Percentiles rank a stretch among this genome's conserved stretches.
Conservation (phyloP, 2,113 vertebrate species). For the Oxyura jamaicensis region DNA sequence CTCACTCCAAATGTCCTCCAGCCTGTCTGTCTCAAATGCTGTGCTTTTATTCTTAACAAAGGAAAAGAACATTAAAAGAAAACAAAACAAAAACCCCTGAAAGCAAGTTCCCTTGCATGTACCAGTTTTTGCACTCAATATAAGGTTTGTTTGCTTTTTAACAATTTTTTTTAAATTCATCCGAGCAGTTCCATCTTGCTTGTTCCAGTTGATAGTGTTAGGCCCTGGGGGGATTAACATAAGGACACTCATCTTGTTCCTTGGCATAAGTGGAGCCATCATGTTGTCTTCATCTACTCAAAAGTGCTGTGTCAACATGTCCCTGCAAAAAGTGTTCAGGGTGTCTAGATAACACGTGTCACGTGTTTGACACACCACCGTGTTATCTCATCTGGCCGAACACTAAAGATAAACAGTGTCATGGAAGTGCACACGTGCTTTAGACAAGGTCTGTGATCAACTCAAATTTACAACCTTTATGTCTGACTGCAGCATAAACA, state of each 20-base stretch:
- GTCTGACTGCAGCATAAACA: slow-evolving; percentile 5
- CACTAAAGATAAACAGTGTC: slow-evolving; percentile 40
- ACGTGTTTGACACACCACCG: not conserved
- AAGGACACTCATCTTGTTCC: slow-evolving; percentile 33
- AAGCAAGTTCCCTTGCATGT: not conserved
- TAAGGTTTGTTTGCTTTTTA: not conserved
- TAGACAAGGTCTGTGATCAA: slow-evolving; percentile 26
- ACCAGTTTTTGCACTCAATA: rapidly evolving
- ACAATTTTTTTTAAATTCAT: not conserved
- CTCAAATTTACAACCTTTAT: slow-evolving; percentile 1
- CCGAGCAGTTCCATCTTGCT: not conserved
- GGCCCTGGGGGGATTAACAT: not conserved
- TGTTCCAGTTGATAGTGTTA: not conserved
- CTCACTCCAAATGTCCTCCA: not conserved
- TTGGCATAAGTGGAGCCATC: slow-evolving; percentile 55
- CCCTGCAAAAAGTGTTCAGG: not conserved
- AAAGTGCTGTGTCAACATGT: slow-evolving; percentile 53
- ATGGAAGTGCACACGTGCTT: not conserved
- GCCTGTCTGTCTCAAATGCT: not conserved
- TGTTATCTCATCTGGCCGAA: slow-evolving; percentile 55
- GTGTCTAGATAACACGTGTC: slow-evolving; percentile 12
- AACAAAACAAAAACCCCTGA: not conserved
- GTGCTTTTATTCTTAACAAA: not conserved
- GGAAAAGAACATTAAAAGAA: not conserved
- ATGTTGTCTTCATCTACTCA: slow-evolving; percentile 35